Evolutionary conservation across 2,888 invertebrate genomes (phyloP), one percentile per base, ranked within the genome.

Genomic region (Scelioninae gen. 1): DNA sequence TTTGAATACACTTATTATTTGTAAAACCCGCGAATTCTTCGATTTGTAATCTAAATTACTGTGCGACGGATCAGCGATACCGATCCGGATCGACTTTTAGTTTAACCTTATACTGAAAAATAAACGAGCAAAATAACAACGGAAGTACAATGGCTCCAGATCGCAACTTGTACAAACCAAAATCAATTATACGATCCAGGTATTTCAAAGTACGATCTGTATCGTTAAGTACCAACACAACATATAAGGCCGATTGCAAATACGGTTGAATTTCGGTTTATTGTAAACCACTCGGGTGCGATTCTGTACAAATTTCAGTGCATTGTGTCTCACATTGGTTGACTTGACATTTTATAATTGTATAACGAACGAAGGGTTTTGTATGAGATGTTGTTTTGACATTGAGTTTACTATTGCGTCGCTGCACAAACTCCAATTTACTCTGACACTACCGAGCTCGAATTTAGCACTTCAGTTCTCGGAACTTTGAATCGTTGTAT

Each of bases 1-100:
- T 53, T 53, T 53, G 51, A 53, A 53, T 53, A 53, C 31, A 65
- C 6, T 47, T 53, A 55, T 63, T 32, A 38, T 65, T 74, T 65
- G 47, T 45, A 74, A 63, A 29, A 13, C 29, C 56, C 16, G 56
- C 23, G 32, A 53, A 62, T 62, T 62, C 72, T 65, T 56, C 29
- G 74, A 74, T 34, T 74, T 38, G 34, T 31, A 45, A 51, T 62
- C 7, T 15, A 60, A 49, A n/a, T 56, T 38, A 43, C 60, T 60
- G 16, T 38, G 38, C 43, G 58, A 16, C 34, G 58, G 58, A 58
- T 58, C 58, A 60, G 29, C 60, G 43, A 43, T 29, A 43, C n/a
- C 40, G 60, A 60, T 60, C 43, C 40, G 51, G 8, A n/a, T 5
- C n/a, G 1, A n/a, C 15, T 6, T 53, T 53, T 53, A n/a, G 23